phyloP scores from a whole-genome alignment of 35 echinoderm and acorn worm genomes.

The Stichopus chloronotus region DNA sequence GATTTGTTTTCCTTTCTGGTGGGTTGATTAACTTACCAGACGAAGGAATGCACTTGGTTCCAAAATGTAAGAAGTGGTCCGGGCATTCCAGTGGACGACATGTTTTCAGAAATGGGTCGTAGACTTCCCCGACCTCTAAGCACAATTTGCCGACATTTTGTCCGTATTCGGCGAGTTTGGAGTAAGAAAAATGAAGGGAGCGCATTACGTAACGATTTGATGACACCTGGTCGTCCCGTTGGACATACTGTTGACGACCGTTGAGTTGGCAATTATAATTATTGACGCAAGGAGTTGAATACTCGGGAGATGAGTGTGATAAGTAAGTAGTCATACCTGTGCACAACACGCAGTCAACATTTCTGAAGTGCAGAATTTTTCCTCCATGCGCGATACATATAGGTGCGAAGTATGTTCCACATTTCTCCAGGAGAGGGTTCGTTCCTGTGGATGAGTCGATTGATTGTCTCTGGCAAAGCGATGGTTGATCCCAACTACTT shows the following conservation, averaged over 20 bases:
- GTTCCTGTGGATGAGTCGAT: neutral
- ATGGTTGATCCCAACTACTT: neutral
- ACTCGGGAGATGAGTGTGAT: too few species aligned
- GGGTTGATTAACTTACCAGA: neutral
- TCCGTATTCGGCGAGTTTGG: neutral
- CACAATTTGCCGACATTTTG: neutral
- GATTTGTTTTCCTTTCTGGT: too few species aligned
- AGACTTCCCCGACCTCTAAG: neutral
- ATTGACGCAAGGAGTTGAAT: neutral
- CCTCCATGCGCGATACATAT: neutral
- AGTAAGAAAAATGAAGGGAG: neutral
- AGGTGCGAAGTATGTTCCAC: neutral
- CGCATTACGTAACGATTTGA: neutral
- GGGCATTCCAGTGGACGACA: neutral
- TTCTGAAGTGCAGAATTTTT: neutral
- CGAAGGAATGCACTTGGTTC: neutral
- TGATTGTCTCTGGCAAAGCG: neutral
- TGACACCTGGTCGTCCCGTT: neutral
- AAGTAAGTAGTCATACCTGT: neutral
- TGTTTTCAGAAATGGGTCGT: neutral
- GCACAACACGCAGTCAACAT: neutral
- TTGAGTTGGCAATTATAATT: neutral
- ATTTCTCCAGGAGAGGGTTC: neutral
- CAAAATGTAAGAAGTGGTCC: neutral
- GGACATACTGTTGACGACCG: neutral